These are phyloP conservation scores for Alethe castanea DNA, from an alignment of 2,113 vertebrate species.

Conservation along the genomic window DNA sequence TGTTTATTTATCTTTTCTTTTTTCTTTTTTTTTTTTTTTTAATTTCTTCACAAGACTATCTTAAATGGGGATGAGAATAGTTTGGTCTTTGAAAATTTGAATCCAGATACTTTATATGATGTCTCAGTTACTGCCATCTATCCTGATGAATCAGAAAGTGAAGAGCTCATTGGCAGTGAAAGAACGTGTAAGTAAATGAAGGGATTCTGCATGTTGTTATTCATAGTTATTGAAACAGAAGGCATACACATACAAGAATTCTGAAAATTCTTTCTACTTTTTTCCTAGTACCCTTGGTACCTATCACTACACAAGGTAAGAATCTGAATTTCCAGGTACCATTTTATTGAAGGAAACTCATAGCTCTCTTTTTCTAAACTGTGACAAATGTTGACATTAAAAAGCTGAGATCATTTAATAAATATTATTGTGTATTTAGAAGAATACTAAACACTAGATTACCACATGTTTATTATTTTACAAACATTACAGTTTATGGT, in stretches of 20 bases:
- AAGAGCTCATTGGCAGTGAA: conserved; percentile 85
- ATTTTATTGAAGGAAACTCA: neutral
- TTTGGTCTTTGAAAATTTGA: conserved; percentile 82
- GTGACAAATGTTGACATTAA: neutral
- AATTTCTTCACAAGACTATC: conserved; percentile 76
- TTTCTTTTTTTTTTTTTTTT: no score
- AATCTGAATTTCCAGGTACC: conserved; percentile 23
- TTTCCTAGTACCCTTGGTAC: conserved; percentile 79
- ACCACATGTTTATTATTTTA: neutral
- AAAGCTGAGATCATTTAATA: neutral
- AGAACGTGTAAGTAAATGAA: conserved; percentile 83
- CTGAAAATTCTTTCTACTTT: conserved; percentile 47
- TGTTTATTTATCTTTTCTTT: neutral
- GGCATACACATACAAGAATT: neutral
- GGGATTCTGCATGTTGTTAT: neutral
- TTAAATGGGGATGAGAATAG: conserved; percentile 82
- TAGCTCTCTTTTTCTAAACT: neutral
- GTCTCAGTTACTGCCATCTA: conserved; percentile 93
- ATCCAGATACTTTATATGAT: conserved; percentile 84
- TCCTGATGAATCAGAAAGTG: conserved; percentile 95
- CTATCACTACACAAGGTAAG: conserved; percentile 80
- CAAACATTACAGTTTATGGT: neutral
- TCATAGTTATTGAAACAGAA: neutral
- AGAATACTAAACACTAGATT: neutral
- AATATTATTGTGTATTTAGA: neutral